Conservation (phyloP, 2,797 vertebrate species). For the Melanotaenia parkinsoni region DNA sequence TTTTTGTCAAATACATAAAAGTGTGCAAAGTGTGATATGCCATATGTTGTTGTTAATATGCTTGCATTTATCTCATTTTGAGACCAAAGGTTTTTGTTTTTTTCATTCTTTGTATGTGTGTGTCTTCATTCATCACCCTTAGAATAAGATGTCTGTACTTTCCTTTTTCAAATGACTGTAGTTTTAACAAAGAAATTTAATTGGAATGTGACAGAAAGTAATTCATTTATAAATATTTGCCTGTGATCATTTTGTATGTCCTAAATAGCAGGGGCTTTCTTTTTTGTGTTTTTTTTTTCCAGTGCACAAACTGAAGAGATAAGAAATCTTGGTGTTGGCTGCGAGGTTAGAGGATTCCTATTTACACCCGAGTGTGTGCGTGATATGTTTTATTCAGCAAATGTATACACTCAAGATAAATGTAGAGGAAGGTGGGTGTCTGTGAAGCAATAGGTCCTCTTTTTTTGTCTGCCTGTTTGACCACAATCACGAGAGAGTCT, state of each 20-base stretch:
- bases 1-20: neutral
- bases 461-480: constrained; percentile 66
- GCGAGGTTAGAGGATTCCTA: constrained; percentile 30
- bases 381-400: constrained; percentile 13
- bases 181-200: too few species aligned
- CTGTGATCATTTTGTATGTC: constrained; percentile 2
- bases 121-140: neutral
- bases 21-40: neutral
- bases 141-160: neutral
- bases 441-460: constrained; percentile 65
- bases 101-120: too few species aligned
- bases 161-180: neutral
- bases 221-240: neutral
- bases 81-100: too few species aligned
- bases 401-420: constrained; percentile 41
- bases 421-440: constrained; percentile 70
- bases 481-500: constrained; percentile 71
- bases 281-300: neutral
- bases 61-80: neutral
- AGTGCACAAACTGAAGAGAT: constrained; percentile 24
- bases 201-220: too few species aligned
- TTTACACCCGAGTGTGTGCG: constrained; percentile 11
- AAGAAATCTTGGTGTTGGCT: constrained; percentile 13
- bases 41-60: neutral
- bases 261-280: neutral